Evolutionary conservation across 2,797 vertebrate genomes (phyloP).

Genomic region (Graptemys geographica): DNA sequence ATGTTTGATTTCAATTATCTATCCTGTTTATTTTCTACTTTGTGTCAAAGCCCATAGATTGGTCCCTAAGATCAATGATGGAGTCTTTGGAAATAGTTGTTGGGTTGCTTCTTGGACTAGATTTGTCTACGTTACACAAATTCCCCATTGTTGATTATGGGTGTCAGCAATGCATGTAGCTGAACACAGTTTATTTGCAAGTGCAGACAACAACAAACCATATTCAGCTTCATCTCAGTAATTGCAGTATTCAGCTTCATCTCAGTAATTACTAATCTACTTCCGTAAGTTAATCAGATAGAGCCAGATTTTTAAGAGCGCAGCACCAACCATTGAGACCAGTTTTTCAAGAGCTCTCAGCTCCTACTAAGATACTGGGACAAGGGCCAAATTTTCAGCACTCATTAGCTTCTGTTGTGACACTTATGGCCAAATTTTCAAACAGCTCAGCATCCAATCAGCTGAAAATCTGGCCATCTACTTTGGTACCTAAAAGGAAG

Average conservation of each 20-base stretch:
- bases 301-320: background rate
- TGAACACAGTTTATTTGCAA: background rate
- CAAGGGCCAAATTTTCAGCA: background rate
- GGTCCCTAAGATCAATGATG: background rate
- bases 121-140: background rate
- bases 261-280: background rate
- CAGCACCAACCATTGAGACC: background rate
- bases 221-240: too few species aligned
- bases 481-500: background rate
- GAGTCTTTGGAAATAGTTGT: accelerated
- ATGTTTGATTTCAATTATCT: background rate
- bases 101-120: background rate
- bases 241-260: too few species aligned
- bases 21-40: background rate
- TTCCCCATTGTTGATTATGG: background rate
- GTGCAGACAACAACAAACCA: background rate
- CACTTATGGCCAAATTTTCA: background rate
- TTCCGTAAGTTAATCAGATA: background rate
- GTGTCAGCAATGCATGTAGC: background rate
- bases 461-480: background rate
- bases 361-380: background rate
- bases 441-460: background rate
- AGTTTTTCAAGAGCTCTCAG: background rate
- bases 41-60: background rate
- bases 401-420: background rate